Percentiles rank a stretch among this genome's conserved stretches.
phyloP scores from a whole-genome alignment of 2,797 vertebrate genomes.

The Brachyalestes nurse region DNA sequence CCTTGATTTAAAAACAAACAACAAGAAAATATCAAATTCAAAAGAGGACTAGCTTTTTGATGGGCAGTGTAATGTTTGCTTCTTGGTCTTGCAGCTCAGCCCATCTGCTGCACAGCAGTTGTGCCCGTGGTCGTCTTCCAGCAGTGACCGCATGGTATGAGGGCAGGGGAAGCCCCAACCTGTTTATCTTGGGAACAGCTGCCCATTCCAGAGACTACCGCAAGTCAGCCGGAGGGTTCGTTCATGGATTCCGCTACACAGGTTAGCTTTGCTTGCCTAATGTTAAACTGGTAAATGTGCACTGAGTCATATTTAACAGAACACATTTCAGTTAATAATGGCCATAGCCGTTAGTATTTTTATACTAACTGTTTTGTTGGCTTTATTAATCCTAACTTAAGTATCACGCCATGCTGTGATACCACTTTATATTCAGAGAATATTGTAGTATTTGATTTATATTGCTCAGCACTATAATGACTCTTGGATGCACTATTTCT shows the following conservation, averaged over 20 bases:
- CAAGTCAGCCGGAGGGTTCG: conserved; percentile 91
- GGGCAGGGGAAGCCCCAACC: conserved; percentile 80
- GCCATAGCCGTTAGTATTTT: neutral
- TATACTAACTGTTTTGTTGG: no score
- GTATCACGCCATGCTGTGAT: no score
- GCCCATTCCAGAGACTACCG: conserved; percentile 94
- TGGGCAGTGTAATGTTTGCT: neutral
- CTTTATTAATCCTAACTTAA: no score
- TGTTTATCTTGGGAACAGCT: conserved; percentile 92
- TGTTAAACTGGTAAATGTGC: neutral
- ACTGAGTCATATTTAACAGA: neutral
- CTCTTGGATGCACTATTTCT: no score
- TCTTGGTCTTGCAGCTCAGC: conserved; percentile 67
- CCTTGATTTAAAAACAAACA: no score
- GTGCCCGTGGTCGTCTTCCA: conserved; percentile 85
- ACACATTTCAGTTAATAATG: neutral
- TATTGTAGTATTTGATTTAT: no score
- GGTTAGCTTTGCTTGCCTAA: conserved; percentile 71
- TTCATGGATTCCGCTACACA: conserved; percentile 97
- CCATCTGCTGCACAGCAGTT: conserved; percentile 68
- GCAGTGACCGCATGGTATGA: conserved; percentile 89
- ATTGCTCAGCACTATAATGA: no score
- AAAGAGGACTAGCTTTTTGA: no score
- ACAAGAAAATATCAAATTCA: no score
- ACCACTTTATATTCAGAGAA: no score